Evolutionary conservation across 1,140 invertebrate species (phyloP), one percentile per base, ranked within the genome.

Genomic region (Chelonus insularis): DNA sequence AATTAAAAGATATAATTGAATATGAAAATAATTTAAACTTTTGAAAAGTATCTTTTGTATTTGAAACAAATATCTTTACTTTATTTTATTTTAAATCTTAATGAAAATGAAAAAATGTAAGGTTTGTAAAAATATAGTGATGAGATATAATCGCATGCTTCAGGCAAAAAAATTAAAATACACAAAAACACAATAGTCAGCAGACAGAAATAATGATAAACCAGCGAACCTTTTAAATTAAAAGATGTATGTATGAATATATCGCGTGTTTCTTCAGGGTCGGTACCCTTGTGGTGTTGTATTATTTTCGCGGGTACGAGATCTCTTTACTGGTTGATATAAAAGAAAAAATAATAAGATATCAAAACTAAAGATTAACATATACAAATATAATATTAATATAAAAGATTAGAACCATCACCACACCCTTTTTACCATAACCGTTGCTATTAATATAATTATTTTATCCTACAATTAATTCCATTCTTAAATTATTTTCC

Each of bases 301-400:
- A 73, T 78, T 80, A 77, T 84, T 84, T 77, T 85, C 84, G 66
- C 84, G 79, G 67, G 84, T 85, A 68, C 84, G 84, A 69, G 84
- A 85, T 76, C 83, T 81, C 75, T 85, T 85, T 74, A 85, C 84
- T 85, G 77, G 72, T 45, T 63, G 65, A n/a, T n/a, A n/a, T n/a
- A n/a, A n/a, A 66, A 71, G 71, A 76, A 66, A 79, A 76, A 73
- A 71, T 25, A 39, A 59, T 56, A 71, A 67, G 50, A 68, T 55
- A 65, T 66, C n/a, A n/a, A 74, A 69, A 71, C 69, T 70, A 68
- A 65, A 71, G 65, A 37, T 29, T 34, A 11, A 57, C 9, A 57
- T 58, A 25, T 32, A 9, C 39, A 45, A 14, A 43, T 18, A 55
- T 14, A 61, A n/a, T 9, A 55, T 14, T 32, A 18, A 47, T 18